A percentile compares a stretch with the other conserved stretches of the same genome.
Conservation (phyloP, 2,888 invertebrate species). For the Chironomus tentans region DNA sequence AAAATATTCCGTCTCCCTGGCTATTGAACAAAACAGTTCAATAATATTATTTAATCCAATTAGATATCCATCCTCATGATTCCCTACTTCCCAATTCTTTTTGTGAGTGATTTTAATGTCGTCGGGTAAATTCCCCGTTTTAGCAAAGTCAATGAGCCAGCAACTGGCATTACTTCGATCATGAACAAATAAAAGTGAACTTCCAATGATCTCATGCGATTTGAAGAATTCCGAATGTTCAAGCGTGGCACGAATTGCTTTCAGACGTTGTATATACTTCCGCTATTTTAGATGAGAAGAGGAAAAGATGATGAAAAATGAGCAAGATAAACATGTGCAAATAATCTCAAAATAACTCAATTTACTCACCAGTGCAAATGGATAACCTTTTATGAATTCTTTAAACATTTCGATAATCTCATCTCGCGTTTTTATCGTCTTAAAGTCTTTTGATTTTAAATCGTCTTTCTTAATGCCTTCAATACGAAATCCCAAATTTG, state of each 20-base stretch:
- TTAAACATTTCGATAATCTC: constrained; percentile 71
- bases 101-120: constrained; percentile 67
- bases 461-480: constrained; percentile 88
- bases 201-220: constrained; percentile 88
- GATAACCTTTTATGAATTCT: constrained; percentile 71
- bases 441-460: constrained; percentile 90
- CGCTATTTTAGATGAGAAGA: constrained; percentile 48
- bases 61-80: constrained; percentile 93
- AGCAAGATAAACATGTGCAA: no score
- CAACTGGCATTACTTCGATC: constrained; percentile 79
- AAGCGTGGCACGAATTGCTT: constrained; percentile 72
- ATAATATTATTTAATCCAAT: constrained; percentile 86
- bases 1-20: background rate
- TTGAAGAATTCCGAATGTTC: constrained; percentile 83
- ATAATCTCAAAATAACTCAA: background rate
- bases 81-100: constrained; percentile 84
- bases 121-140: constrained; percentile 74
- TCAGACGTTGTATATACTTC: constrained; percentile 75
- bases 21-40: constrained; percentile 55
- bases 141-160: constrained; percentile 98
- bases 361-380: constrained; percentile 64
- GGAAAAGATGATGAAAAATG: background rate
- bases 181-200: constrained; percentile 90
- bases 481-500: constrained; percentile 90
- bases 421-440: constrained; percentile 79